Percentiles rank a stretch among this genome's conserved stretches.
Conservation (phyloP, 1,140 invertebrate species). For the Cotesia vestalis region DNA sequence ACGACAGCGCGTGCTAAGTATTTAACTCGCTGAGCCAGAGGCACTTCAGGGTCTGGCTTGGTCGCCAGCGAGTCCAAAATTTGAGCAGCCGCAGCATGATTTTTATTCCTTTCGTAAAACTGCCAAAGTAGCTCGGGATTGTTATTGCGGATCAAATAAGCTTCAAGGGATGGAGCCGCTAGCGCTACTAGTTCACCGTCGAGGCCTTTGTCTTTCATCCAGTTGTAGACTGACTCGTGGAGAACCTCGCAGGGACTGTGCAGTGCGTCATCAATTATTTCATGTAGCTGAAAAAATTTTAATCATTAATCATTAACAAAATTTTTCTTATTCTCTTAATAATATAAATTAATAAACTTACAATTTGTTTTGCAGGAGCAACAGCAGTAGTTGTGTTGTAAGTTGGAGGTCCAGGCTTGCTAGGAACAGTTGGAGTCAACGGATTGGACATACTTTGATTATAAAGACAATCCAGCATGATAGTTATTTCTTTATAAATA, state of each 20-base stretch:
- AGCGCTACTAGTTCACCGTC: conserved; percentile 81
- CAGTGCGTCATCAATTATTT: conserved; percentile 65
- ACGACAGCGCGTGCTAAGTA: conserved; percentile 95
- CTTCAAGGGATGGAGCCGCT: conserved; percentile 82
- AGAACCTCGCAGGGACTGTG: conserved; percentile 83
- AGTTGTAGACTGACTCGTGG: conserved; percentile 91
- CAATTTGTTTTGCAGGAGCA: conserved; percentile 58
- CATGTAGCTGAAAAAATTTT: conserved; percentile 49
- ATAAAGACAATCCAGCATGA: conserved; percentile 82
- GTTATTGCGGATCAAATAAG: conserved; percentile 77
- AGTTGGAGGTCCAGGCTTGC: conserved; percentile 54
- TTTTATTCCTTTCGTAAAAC: conserved; percentile 91
- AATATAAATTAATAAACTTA: conserved; percentile 44
- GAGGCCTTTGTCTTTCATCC: conserved; percentile 85
- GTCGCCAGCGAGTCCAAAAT: conserved; percentile 89
- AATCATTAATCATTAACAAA: not conserved
- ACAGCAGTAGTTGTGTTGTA: conserved; percentile 50
- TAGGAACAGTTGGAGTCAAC: conserved; percentile 59
- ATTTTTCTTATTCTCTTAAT: not conserved
- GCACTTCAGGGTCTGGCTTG: conserved; percentile 73
- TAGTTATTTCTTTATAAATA: conserved; percentile 87
- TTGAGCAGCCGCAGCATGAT: conserved; percentile 92
- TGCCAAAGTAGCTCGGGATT: conserved; percentile 93
- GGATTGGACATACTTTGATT: conserved; percentile 71
- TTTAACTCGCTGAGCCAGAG: conserved; percentile 79